Base-by-base conservation (phyloP, 2,797 vertebrate species). In the Psittacula echo region DNA sequence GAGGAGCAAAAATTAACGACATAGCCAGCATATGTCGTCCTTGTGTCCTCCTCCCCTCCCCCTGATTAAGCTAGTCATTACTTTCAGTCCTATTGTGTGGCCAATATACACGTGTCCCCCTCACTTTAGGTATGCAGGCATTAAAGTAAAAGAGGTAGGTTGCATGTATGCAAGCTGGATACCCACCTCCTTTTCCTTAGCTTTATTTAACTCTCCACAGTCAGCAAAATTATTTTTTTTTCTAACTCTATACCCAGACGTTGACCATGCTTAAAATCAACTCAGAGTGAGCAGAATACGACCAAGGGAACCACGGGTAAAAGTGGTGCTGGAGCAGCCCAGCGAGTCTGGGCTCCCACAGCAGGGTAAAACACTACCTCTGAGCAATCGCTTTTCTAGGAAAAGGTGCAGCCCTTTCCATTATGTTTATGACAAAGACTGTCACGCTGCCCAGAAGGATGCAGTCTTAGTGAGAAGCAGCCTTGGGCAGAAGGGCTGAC, bases 261-360 rank as follows among this genome's bases (percentile, higher is more conserved):
- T 2, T 42, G 64, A 50, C 45, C 42, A 32, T 19, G 20, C 50
- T 50, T 24, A 32, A 68, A 42, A 66, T 13, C 41, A 84, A 39
- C 32, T 41, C 44, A 34, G 0, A 0, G 0, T 11, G 18, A 37
- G 34, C 60, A 76, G 73, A n/a, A 39, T 11, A 5, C 0, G 0
- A 8, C 14, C 0, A 0, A 66, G 21, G 32, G 32, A 62, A 45
- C 44, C 1, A 1, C 1, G 19, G 21, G 44, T 41, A 10, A 51
- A 30, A 23, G 37, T 2, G 1, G 5, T 21, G n/a, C 29, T 32
- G 22, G 44, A 51, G 54, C 42, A 0, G 0, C 41, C 42, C 39
- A 9, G 19, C 0, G 1, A 73, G 39, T 7, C 50, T 30, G 53
- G 60, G n/a, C 26, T 60, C 78, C 62, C 50, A 32, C 9, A 26